Evolutionary conservation across 2,113 vertebrate genomes (phyloP).

Genomic region (Daubentonia madagascariensis): DNA sequence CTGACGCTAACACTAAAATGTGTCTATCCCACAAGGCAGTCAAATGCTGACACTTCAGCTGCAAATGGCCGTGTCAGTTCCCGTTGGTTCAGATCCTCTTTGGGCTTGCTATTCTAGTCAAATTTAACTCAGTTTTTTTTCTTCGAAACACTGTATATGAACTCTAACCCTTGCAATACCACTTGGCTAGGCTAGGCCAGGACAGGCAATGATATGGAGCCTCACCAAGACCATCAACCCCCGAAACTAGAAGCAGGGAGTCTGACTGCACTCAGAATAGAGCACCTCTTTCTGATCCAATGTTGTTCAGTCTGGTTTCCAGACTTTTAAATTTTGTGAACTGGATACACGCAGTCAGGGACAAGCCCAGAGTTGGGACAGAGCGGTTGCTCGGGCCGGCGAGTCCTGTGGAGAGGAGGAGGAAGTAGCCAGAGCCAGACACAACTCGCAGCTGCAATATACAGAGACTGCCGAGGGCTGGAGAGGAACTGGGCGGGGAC

Average conservation of each 20-base stretch:
- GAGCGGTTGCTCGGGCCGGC: too few species aligned
- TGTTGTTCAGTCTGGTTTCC: neutral
- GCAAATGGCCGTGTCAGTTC: conserved; percentile 44
- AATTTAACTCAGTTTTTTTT: neutral
- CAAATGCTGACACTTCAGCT: conserved; percentile 57
- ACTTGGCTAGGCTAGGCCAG: neutral
- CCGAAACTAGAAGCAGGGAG: neutral
- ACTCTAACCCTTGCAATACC: neutral
- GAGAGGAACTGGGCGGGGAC: too few species aligned
- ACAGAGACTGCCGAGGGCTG: too few species aligned
- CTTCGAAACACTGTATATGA: neutral
- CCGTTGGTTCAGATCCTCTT: conserved; percentile 61
- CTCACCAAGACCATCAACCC: neutral
- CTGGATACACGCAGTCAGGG: too few species aligned
- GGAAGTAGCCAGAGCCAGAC: too few species aligned
- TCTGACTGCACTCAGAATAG: neutral
- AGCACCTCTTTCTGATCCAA: neutral
- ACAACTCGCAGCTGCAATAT: too few species aligned
- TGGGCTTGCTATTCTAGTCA: conserved; percentile 25
- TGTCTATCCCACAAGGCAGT: neutral
- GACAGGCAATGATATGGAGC: neutral
- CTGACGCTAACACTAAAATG: conserved; percentile 50
- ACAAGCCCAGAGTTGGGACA: too few species aligned
- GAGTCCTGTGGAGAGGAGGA: too few species aligned
- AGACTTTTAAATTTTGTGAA: neutral